Conservation (phyloP, 2,113 vertebrate species). For the Rhagologus leucostigma region DNA sequence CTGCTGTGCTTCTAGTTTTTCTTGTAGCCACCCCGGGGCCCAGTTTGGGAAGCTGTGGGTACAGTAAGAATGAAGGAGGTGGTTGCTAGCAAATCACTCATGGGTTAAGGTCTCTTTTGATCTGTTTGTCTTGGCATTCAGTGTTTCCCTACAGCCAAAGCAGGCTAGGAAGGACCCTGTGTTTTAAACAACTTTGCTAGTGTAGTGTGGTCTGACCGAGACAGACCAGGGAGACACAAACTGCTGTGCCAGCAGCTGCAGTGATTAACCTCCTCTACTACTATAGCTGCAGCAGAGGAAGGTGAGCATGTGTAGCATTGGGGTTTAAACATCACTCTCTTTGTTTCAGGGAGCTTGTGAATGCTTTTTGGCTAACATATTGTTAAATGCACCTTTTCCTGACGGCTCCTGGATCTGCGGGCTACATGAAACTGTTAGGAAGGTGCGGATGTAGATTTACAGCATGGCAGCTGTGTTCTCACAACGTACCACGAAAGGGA, state of each 20-base stretch:
- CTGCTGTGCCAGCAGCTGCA: background rate
- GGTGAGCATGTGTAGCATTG: background rate
- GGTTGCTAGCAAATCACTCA: background rate
- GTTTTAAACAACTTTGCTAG: background rate
- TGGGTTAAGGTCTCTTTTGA: background rate
- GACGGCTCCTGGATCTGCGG: background rate
- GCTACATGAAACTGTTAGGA: background rate
- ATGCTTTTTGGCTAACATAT: background rate
- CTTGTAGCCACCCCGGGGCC: background rate
- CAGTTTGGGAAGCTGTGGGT: background rate
- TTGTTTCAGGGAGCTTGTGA: background rate
- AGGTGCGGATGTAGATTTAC: background rate
- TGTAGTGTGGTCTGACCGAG: background rate
- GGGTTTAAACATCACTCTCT: background rate
- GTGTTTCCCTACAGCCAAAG: background rate
- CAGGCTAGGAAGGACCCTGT: background rate
- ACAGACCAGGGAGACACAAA: fast-evolving
- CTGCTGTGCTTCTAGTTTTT: background rate
- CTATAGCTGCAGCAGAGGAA: background rate
- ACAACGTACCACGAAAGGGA: fast-evolving
- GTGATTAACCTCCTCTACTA: background rate
- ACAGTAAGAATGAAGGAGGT: background rate
- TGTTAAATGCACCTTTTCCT: background rate
- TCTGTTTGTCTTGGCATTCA: background rate
- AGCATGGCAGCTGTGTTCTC: background rate